Conservation (phyloP, 92 coral and sea anemone genomes). For the Epizoanthus ramosus region DNA sequence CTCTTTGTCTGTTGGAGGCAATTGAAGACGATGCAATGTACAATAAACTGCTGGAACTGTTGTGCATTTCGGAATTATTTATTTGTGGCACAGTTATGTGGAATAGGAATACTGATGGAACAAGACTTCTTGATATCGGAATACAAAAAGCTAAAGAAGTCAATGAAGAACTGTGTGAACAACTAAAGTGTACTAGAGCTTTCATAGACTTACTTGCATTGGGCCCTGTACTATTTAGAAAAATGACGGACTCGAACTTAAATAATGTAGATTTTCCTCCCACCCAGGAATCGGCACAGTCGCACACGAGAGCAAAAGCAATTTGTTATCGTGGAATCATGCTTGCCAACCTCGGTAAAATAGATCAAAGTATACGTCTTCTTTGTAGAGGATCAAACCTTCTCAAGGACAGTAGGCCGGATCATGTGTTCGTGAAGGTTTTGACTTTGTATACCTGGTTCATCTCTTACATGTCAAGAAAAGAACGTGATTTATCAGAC, state of each 20-base stretch:
- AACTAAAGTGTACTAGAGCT: not conserved
- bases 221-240: not conserved
- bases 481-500: not conserved
- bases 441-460: not conserved
- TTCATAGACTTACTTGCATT: not conserved
- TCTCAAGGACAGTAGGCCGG: not conserved
- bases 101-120: not conserved
- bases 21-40: not conserved
- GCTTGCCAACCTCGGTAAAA: slow-evolving; percentile 13
- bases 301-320: not conserved
- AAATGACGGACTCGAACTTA: not conserved
- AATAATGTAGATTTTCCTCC: not conserved
- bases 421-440: not conserved
- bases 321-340: not conserved
- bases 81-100: slow-evolving; percentile 6
- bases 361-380: not conserved
- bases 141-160: not conserved
- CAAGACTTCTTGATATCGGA: not conserved
- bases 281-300: not conserved
- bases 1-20: not conserved
- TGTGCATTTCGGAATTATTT: not conserved
- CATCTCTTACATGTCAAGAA: not conserved
- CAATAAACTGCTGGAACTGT: not conserved
- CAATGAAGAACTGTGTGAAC: not conserved
- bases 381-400: not conserved